Evolutionary conservation across 2,113 vertebrate species (phyloP).

Genomic region (Lepus americanus): DNA sequence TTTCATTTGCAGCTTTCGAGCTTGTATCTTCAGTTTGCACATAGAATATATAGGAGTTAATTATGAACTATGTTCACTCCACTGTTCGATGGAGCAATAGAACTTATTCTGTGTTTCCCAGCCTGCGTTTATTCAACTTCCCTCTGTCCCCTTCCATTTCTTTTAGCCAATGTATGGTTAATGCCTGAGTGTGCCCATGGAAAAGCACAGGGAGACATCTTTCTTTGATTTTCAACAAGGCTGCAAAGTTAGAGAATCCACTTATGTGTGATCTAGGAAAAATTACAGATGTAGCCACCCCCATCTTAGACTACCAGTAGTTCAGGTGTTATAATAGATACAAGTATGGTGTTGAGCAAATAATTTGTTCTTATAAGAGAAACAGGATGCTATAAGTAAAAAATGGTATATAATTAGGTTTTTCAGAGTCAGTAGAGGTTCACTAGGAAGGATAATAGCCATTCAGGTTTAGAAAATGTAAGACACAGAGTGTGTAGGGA

Average conservation of each 20-base stretch:
- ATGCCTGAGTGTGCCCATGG: not conserved
- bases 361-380: not conserved
- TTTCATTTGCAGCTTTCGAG: too few species aligned
- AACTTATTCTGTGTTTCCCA: too few species aligned
- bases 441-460: not conserved
- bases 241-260: not conserved
- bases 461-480: not conserved
- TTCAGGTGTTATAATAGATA: not conserved
- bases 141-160: not conserved
- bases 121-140: too few species aligned
- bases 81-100: too few species aligned
- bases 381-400: not conserved
- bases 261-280: not conserved
- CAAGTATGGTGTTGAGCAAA: not conserved
- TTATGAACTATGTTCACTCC: too few species aligned
- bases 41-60: too few species aligned
- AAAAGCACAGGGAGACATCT: not conserved
- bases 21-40: too few species aligned
- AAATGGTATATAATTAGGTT: not conserved
- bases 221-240: constrained; percentile 17
- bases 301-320: not conserved
- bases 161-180: not conserved
- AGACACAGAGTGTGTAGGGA: not conserved
- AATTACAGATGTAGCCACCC: not conserved
- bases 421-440: not conserved